These are phyloP conservation scores for Melanostoma mellinum DNA, from an alignment of 2,888 invertebrate genomes.

Conservation along the genomic window DNA sequence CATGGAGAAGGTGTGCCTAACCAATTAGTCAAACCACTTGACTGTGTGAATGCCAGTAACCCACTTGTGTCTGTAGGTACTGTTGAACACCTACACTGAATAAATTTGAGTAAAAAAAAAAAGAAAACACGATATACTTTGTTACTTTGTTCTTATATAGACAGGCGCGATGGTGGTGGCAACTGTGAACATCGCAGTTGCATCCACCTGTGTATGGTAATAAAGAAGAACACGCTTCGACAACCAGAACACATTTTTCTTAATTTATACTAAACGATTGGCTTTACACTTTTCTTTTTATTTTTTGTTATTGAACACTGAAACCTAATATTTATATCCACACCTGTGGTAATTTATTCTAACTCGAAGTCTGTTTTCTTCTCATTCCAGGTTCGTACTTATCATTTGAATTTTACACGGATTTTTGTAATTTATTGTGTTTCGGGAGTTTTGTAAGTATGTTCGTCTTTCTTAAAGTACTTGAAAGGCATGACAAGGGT, in stretches of 20 bases:
- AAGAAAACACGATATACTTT: too few species aligned
- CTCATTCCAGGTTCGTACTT: slow-evolving; percentile 15
- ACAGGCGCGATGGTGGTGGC: too few species aligned
- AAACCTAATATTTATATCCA: neutral
- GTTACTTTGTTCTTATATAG: too few species aligned
- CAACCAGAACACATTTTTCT: neutral
- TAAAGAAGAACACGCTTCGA: neutral
- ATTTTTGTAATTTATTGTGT: neutral
- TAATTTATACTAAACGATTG: neutral
- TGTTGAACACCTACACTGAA: too few species aligned
- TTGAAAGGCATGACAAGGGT: too few species aligned
- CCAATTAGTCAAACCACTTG: too few species aligned
- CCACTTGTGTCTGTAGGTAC: too few species aligned
- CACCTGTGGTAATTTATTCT: slow-evolving; percentile 1
- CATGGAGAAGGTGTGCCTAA: too few species aligned
- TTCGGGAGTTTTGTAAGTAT: slow-evolving; percentile 1
- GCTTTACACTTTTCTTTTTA: neutral
- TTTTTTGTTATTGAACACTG: neutral
- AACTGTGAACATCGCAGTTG: too few species aligned
- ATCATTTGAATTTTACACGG: neutral
- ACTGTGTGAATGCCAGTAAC: too few species aligned
- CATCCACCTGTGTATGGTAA: neutral
- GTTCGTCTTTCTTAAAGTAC: neutral
- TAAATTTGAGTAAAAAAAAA: too few species aligned
- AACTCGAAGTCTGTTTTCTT: neutral